A percentile compares a stretch with the other conserved stretches of the same genome.
Evolutionary conservation across 2,113 vertebrate species (phyloP).

Genomic region (Lontra canadensis): DNA sequence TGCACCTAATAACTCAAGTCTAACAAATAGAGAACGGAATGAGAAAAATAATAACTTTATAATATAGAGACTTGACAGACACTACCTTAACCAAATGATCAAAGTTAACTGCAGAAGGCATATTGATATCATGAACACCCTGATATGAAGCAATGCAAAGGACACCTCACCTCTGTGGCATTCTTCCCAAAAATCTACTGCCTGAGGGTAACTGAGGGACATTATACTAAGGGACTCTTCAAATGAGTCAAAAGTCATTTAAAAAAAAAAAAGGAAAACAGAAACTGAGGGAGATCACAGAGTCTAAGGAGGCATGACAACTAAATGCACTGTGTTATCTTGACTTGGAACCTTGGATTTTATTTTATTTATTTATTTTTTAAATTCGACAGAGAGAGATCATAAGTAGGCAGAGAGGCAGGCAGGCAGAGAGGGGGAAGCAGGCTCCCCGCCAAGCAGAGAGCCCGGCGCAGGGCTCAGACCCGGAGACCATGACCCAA

Average conservation of each 20-base stretch:
- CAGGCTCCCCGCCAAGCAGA: too few relatives aligned
- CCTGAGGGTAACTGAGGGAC: not conserved
- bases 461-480: too few relatives aligned
- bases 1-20: not conserved
- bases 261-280: not conserved
- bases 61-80: not conserved
- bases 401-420: too few relatives aligned
- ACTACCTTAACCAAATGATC: not conserved
- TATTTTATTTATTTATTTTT: too few relatives aligned
- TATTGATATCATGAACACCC: not conserved
- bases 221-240: not conserved
- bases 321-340: not conserved
- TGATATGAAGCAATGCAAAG: not conserved
- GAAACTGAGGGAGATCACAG: not conserved
- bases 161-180: not conserved
- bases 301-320: not conserved
- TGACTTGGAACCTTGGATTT: not conserved
- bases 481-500: too few relatives aligned
- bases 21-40: not conserved
- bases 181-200: not conserved
- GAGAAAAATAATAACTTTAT: not conserved
- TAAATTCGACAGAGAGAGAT: too few relatives aligned
- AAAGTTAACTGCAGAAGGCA: not conserved
- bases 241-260: not conserved
- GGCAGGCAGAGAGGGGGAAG: too few relatives aligned